A percentile compares a stretch with the other conserved stretches of the same genome.
Evolutionary conservation across 2,888 invertebrate genomes (phyloP).

Genomic region (Operophtera brumata): DNA sequence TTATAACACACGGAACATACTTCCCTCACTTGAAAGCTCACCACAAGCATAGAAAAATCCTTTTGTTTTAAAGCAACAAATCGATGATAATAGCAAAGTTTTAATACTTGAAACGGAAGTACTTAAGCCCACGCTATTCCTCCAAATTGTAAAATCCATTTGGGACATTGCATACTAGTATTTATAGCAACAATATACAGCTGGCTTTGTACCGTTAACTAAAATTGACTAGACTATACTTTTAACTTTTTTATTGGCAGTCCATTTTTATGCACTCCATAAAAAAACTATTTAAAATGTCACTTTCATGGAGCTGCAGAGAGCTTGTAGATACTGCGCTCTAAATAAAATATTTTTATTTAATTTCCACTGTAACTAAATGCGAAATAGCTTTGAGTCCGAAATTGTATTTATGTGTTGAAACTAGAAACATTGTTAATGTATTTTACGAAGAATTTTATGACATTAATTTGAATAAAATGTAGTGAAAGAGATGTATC

Average conservation of each 20-base stretch:
- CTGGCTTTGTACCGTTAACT: conserved; percentile 58
- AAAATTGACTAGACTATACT: conserved; percentile 61
- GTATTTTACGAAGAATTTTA: too few species aligned
- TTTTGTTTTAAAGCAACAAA: too few species aligned
- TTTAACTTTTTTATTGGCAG: conserved; percentile 53
- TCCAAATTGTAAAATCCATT: conserved; percentile 53
- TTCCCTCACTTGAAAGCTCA: too few species aligned
- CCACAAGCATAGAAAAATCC: too few species aligned
- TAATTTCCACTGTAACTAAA: neutral
- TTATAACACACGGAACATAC: too few species aligned
- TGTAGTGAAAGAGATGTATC: too few species aligned
- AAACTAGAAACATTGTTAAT: too few species aligned
- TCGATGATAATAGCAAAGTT: neutral
- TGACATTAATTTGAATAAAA: too few species aligned
- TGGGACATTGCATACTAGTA: conserved; percentile 56
- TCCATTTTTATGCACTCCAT: conserved; percentile 50
- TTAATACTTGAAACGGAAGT: conserved; percentile 1
- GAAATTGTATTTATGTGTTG: too few species aligned
- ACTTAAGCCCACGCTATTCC: conserved; percentile 46
- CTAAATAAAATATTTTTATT: neutral
- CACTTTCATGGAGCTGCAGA: conserved; percentile 36
- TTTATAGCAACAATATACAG: conserved; percentile 63
- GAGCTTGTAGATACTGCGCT: conserved; percentile 3
- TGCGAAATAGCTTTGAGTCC: too few species aligned
- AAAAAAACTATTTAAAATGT: conserved; percentile 46